Conservation (phyloP, 1,140 invertebrate species). For the Caerostris darwini region DNA sequence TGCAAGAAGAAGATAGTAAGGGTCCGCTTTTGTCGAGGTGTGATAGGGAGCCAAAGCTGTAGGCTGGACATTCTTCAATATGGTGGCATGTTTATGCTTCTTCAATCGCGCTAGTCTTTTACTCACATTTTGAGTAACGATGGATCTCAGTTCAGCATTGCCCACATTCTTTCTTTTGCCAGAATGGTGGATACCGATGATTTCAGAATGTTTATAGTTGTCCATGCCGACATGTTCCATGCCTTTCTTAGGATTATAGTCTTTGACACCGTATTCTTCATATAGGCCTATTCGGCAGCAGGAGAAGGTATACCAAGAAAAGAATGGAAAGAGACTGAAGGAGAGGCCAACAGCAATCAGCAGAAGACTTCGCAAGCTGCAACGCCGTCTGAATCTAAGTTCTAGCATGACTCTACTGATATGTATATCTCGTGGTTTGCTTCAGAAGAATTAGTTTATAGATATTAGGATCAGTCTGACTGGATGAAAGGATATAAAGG, state of each 20-base stretch:
- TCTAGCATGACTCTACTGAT: conserved; percentile 54
- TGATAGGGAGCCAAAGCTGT: background rate
- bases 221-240: background rate
- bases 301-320: conserved; percentile 71
- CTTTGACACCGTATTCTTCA: conserved; percentile 38
- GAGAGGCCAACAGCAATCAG: conserved; percentile 24
- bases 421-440: background rate
- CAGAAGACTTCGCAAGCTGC: conserved; percentile 63
- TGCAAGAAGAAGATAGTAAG: background rate
- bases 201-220: background rate
- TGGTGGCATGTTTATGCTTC: background rate
- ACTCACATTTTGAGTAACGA: background rate
- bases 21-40: background rate
- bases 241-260: background rate
- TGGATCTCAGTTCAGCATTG: background rate
- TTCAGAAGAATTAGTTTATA: background rate
- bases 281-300: conserved; percentile 68
- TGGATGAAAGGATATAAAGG: background rate
- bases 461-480: background rate
- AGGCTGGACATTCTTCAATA: background rate
- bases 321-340: conserved; percentile 67
- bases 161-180: background rate
- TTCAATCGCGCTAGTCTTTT: background rate
- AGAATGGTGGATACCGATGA: background rate
- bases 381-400: conserved; percentile 65